Conservation (phyloP, 2,113 vertebrate genomes). For the Euleptes europaea region DNA sequence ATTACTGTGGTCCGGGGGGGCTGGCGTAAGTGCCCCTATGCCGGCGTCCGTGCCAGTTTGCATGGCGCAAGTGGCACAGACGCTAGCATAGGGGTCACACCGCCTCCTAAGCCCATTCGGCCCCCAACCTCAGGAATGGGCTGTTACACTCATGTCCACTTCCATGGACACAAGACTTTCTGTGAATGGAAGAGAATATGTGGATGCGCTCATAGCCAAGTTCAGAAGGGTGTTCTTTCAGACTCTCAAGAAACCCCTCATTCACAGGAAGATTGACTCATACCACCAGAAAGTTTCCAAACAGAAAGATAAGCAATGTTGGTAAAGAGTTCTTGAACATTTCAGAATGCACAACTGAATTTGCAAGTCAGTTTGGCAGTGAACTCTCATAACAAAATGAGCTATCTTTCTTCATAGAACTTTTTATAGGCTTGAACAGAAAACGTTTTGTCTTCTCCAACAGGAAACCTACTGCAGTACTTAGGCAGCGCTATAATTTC, state of each 20-base stretch:
- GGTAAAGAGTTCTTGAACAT: constrained; percentile 54
- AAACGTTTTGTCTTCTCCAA: constrained; percentile 69
- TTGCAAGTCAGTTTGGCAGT: constrained; percentile 62
- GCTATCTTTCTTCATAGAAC: constrained; percentile 60
- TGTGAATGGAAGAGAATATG: background rate
- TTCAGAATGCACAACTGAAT: constrained; percentile 62
- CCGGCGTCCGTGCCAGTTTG: no score
- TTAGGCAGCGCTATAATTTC: constrained; percentile 65
- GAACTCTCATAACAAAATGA: constrained; percentile 51
- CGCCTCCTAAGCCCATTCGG: no score
- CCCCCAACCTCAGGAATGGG: no score
- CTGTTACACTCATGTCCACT: no score
- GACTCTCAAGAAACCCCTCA: background rate
- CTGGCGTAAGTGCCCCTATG: no score
- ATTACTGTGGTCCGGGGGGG: no score
- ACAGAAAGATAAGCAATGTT: constrained; percentile 41
- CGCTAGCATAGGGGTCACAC: no score
- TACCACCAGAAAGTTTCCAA: background rate
- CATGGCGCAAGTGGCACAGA: no score
- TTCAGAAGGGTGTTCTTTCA: no score
- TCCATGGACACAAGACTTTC: background rate
- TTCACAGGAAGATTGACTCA: background rate
- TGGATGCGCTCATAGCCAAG: background rate
- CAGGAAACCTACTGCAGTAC: constrained; percentile 63
- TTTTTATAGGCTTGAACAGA: constrained; percentile 70